phyloP scores from a whole-genome alignment of 2,113 vertebrate species.

The Pomatorhinus ruficollis region DNA sequence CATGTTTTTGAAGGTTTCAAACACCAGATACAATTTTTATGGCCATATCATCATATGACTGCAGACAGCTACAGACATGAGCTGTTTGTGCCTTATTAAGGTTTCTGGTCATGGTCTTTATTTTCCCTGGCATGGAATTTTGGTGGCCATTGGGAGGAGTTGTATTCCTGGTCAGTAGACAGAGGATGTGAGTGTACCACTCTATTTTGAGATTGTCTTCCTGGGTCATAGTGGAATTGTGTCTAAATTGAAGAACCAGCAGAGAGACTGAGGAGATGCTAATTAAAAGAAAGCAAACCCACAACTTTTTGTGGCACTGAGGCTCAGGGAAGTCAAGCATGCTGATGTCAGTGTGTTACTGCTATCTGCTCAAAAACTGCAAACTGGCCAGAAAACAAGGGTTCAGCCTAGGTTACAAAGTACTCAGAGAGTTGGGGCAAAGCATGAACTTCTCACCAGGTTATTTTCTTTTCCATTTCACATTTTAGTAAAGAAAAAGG shows the following conservation, averaged over 20 bases:
- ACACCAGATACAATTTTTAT: background rate
- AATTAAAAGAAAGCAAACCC: background rate
- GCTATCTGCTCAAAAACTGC: background rate
- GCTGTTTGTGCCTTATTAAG: background rate
- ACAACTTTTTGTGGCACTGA: rapidly evolving
- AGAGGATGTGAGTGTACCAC: background rate
- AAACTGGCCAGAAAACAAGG: background rate
- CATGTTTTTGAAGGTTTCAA: conserved; percentile 1
- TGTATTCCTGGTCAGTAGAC: background rate
- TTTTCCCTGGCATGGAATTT: background rate
- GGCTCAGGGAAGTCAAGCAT: background rate
- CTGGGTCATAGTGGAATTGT: rapidly evolving
- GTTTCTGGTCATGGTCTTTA: background rate
- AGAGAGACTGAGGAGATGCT: background rate
- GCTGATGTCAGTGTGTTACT: background rate
- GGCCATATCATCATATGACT: background rate
- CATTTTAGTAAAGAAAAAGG: background rate
- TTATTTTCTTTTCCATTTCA: background rate
- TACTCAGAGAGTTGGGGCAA: background rate
- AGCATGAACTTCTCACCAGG: background rate
- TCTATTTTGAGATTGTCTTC: background rate
- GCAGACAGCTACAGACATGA: background rate
- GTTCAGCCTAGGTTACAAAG: background rate
- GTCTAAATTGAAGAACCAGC: background rate
- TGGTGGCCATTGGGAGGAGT: background rate